phyloP scores from a whole-genome alignment of 30 jellyfish, hydroid and myxozoan genomes.

The Mastigias papua region DNA sequence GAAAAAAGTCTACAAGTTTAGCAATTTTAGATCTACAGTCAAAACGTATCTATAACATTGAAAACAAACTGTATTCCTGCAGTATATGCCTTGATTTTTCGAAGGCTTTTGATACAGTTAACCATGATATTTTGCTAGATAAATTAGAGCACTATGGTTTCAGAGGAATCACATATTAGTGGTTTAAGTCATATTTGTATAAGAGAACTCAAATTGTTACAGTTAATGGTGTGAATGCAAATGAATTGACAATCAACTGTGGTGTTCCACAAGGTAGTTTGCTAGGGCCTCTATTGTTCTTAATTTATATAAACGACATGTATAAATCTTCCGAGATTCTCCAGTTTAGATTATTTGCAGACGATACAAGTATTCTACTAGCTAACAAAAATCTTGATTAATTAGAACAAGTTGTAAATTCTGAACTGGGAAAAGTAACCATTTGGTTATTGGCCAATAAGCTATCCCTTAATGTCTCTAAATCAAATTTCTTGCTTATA shows the following conservation, averaged over 20 bases:
- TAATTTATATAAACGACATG: not conserved
- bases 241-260: not conserved
- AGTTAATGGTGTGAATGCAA: not conserved
- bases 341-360: not conserved
- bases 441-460: not conserved
- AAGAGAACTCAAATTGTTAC: not conserved
- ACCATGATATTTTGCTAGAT: not conserved
- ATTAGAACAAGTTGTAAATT: no score
- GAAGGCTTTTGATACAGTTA: not conserved
- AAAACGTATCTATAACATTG: not conserved
- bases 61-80: not conserved
- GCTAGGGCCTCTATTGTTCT: not conserved
- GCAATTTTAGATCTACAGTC: conserved; percentile 32
- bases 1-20: conserved; percentile 24
- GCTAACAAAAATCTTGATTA: not conserved
- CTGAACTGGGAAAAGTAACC: not conserved
- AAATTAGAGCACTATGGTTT: not conserved
- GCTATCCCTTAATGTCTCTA: not conserved
- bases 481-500: not conserved
- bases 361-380: not conserved
- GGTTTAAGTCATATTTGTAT: not conserved
- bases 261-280: not conserved
- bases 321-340: not conserved
- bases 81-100: not conserved
- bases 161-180: not conserved